Evolutionary conservation across 2,797 vertebrate species (phyloP), one percentile per base, ranked within the genome.

Genomic region (Catharus ustulatus): DNA sequence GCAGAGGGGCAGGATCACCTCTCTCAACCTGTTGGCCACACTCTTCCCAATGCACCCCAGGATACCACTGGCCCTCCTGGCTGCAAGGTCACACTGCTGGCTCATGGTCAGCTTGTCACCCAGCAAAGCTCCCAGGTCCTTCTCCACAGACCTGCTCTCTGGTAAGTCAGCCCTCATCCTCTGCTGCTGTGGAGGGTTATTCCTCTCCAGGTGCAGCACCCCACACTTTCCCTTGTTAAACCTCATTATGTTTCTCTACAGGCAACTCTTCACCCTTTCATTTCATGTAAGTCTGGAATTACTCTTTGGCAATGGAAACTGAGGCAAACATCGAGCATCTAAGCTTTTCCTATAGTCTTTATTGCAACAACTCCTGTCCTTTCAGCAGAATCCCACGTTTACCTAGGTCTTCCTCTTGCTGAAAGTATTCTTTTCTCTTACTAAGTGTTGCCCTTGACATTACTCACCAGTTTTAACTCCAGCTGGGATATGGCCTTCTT

Each of bases 401-500:
- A 62, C 52, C 8, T 76, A 32, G 18, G 23, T 72, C 38, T 68
- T 90, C 7, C 8, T 71, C 45, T 58, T 76, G 15, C 10, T 87
- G 29, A 42, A n/a, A 64, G 29, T 63, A 54, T 45, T 67, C 10
- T 29, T 91, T 88, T 78, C 34, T 59, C 42, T 81, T 68, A 19
- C 7, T 79, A 58, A 59, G 13, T 42, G 10, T 34, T 82, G 71
- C 11, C 57, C 72, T 91, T 79, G 90, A 73, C 40, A 90, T 58
- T 40, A 7, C 24, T 93, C 27, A 67, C 19, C 30, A 80, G 19
- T 90, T 88, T 90, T 71, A 62, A 51, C 38, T 92, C 83, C 73
- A 86, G 40, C 40, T 84, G 83, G 40, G 68, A 51, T 93, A 52
- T 42, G 61, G 57, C 46, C 43, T 83, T 92, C 73, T 94, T 92